phyloP scores from a whole-genome alignment of 2,888 invertebrate species.

The Meganola albula region DNA sequence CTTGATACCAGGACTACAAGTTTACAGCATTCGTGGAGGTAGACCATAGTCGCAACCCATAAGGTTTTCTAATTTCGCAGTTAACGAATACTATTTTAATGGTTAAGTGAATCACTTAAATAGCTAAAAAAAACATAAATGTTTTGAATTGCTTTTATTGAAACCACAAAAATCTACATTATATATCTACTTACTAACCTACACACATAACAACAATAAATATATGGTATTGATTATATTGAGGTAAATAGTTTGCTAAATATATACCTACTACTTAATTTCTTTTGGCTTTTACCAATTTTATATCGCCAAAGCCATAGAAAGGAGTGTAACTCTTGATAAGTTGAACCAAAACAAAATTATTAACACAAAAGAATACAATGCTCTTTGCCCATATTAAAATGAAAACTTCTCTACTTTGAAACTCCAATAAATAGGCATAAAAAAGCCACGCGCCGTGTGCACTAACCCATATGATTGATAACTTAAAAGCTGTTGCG shows the following conservation, averaged over 20 bases:
- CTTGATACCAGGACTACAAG: no score
- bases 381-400: slow-evolving; percentile 91
- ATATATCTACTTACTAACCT: not conserved
- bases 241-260: no score
- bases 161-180: not conserved
- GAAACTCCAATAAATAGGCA: slow-evolving; percentile 96
- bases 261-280: slow-evolving; percentile 14
- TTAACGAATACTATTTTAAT: no score
- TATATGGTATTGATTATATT: no score
- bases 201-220: not conserved
- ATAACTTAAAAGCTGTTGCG: slow-evolving; percentile 66
- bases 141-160: not conserved
- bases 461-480: slow-evolving; percentile 80
- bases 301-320: slow-evolving; percentile 46
- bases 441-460: slow-evolving; percentile 93
- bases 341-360: slow-evolving; percentile 80
- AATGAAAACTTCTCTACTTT: slow-evolving; percentile 87
- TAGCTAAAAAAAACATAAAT: no score
- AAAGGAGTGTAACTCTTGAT: slow-evolving; percentile 61
- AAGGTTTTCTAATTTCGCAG: no score
- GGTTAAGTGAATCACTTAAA: no score
- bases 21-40: no score
- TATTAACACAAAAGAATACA: slow-evolving; percentile 89
- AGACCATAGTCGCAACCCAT: no score
- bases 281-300: slow-evolving; percentile 5